Evolutionary conservation across 2,888 invertebrate genomes (phyloP).

Genomic region (Cheiracanthium punctorium): DNA sequence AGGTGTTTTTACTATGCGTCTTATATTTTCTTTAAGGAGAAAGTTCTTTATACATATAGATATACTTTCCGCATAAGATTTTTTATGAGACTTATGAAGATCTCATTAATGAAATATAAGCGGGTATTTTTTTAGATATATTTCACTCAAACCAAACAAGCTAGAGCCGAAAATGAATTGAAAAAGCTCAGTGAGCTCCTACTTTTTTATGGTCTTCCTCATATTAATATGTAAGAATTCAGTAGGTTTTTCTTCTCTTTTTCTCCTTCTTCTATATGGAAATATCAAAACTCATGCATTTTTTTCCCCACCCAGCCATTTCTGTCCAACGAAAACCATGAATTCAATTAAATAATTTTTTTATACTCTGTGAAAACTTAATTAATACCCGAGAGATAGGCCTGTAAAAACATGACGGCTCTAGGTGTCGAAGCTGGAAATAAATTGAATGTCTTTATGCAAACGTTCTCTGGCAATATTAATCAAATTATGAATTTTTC

Average conservation of each 20-base stretch:
- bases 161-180: constrained; percentile 24
- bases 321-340: constrained; percentile 3
- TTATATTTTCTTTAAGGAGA: constrained; percentile 6
- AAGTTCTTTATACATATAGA: not conserved
- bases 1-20: not conserved
- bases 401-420: constrained; percentile 38
- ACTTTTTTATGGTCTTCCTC: not conserved
- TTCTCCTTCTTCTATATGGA: not conserved
- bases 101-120: constrained; percentile 54
- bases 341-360: constrained; percentile 58
- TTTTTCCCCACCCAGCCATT: not conserved
- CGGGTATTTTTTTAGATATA: constrained; percentile 43
- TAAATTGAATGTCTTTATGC: constrained; percentile 23
- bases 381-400: constrained; percentile 42
- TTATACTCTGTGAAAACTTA: constrained; percentile 35
- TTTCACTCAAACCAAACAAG: constrained; percentile 55
- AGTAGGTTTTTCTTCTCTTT: not conserved
- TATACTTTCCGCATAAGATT: not conserved
- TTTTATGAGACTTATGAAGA: constrained; percentile 20
- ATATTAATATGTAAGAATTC: not conserved
- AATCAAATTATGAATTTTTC: constrained; percentile 42
- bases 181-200: constrained; percentile 1
- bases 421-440: constrained; percentile 24
- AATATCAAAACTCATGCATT: not conserved
- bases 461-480: constrained; percentile 31